A percentile compares a stretch with the other conserved stretches of the same genome.
Conservation (phyloP, 2,113 vertebrate species). For the Thamnophis sirtalis region DNA sequence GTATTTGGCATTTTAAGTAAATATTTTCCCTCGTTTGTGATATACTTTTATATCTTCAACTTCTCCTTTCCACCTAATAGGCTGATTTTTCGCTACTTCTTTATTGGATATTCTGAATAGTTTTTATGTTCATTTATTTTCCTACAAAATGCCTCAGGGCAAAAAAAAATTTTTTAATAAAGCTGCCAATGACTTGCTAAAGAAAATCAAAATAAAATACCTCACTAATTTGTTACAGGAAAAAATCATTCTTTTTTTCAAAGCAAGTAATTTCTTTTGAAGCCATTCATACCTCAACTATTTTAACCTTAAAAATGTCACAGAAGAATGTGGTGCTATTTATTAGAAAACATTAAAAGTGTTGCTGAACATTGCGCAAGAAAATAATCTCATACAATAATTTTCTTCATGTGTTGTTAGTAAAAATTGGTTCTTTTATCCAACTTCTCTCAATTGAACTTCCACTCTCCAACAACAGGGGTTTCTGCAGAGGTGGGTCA, state of each 20-base stretch:
- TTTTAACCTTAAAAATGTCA: neutral
- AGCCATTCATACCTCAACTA: neutral
- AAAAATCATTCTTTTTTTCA: neutral
- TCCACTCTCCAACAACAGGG: neutral
- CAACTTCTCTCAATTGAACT: neutral
- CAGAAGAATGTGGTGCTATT: neutral
- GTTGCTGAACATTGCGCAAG: neutral
- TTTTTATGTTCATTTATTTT: constrained; percentile 3
- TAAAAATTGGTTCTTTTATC: neutral
- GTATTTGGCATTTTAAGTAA: neutral
- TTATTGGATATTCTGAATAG: neutral
- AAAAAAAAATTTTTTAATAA: neutral
- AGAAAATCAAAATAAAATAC: neutral
- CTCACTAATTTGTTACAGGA: neutral
- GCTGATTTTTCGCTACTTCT: neutral
- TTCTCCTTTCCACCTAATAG: neutral
- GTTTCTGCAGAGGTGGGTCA: neutral
- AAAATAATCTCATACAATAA: neutral
- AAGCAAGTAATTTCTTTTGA: neutral
- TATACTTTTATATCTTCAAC: no score
- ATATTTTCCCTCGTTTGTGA: neutral
- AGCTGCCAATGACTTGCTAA: neutral
- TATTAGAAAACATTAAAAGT: neutral
- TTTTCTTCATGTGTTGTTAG: neutral
- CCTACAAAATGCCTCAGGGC: neutral